Evolutionary conservation across 2,888 invertebrate species (phyloP), one percentile per base, ranked within the genome.

Genomic region (Oscheius sp.): DNA sequence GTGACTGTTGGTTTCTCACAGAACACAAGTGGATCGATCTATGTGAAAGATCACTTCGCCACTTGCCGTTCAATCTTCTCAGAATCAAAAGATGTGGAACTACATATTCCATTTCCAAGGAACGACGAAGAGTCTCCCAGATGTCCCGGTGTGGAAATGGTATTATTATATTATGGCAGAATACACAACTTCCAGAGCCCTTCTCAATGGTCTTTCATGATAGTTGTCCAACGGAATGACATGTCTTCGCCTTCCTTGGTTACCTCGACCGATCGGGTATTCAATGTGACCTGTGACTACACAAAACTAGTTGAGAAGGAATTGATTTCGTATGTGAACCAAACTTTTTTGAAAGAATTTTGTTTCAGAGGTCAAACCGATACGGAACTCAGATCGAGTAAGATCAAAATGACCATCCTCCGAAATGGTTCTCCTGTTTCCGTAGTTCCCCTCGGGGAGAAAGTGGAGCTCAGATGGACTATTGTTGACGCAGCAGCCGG

Each of bases 231-330:
- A 70, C 73, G 83, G 73, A 86, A 87, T 57, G 81, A 80, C 29
- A 77, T 87, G 76, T 85, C 83, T 13, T 78, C 86, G 10, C 84
- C 86, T 1, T 85, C 86, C 1, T 55, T 89, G 63, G 79, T 89
- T 70, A 89, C 88, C 11, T 83, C 83, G 21, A 79, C 80, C 29
- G 88, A 89, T 63, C 81, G 86, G n/a, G 74, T 86, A 9, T 89
- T 89, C 80, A 86, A 89, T 66, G 82, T 89, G 33, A 85, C 86
- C 33, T 89, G 89, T 70, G 87, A 89, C 74, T 89, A 87, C 76
- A 80, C 85, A 0, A 76, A 82, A 66, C 75, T 82, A 42, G 75
- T 79, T 1, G 82, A 80, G 29, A 79, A 78, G 42, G 58, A 70
- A 42, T 33, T 70, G 7, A 32, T 13, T 32, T 48, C 51, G 57